Conservation (phyloP, 2,888 invertebrate species). For the Tridacna crocea region DNA sequence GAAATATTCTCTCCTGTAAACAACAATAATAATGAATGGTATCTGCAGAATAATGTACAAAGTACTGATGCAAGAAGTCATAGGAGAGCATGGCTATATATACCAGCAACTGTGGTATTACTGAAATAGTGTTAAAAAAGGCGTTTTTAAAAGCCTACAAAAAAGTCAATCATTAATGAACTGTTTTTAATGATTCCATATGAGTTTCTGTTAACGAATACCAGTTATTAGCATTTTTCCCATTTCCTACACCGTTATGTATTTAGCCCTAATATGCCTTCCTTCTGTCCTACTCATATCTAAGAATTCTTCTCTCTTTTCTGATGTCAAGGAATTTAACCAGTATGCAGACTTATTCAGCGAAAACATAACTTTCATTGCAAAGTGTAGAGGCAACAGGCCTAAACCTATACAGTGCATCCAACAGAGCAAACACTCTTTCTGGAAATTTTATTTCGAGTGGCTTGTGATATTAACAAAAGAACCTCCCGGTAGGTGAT, state of each 20-base stretch:
- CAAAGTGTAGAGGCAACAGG: conserved; percentile 46
- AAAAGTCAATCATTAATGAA: no score
- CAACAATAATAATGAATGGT: no score
- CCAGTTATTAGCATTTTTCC: no score
- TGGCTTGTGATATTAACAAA: conserved; percentile 24
- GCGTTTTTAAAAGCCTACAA: no score
- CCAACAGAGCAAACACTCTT: conserved; percentile 46
- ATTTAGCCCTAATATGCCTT: conserved; percentile 25
- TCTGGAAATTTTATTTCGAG: conserved; percentile 34
- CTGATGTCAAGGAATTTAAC: conserved; percentile 10
- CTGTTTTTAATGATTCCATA: no score
- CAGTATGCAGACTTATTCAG: conserved; percentile 40
- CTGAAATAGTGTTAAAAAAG: no score
- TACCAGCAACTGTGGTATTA: no score
- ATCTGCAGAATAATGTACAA: no score
- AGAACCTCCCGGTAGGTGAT: conserved; percentile 35
- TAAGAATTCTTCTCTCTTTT: conserved; percentile 17
- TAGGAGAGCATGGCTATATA: no score
- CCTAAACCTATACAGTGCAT: conserved; percentile 38
- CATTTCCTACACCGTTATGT: not conserved
- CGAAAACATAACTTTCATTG: conserved; percentile 46
- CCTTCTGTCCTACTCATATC: conserved; percentile 36
- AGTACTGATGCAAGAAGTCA: no score
- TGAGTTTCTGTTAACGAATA: no score
- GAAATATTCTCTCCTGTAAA: no score